phyloP scores from a whole-genome alignment of 2,888 invertebrate species.

The Acrocyrtus sp. region DNA sequence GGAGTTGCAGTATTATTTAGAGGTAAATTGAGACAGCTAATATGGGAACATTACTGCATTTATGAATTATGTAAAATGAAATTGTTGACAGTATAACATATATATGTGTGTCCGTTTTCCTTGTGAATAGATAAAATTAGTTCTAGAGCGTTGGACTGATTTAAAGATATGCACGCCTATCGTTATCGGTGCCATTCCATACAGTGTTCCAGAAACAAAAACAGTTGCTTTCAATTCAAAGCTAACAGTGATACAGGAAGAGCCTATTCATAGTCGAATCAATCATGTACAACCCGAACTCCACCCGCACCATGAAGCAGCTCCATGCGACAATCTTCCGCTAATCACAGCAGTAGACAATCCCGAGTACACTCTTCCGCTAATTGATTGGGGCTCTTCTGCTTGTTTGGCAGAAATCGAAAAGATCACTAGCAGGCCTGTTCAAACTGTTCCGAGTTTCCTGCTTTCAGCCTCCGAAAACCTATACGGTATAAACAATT shows the following conservation, averaged over 20 bases:
- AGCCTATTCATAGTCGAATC: background rate
- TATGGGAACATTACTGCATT: too few relatives aligned
- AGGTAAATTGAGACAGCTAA: constrained; percentile 23
- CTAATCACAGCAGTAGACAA: constrained; percentile 5
- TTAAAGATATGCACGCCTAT: constrained; percentile 45
- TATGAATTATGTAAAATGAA: too few relatives aligned
- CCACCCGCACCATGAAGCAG: background rate
- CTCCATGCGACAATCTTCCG: constrained; percentile 10
- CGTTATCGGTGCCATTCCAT: constrained; percentile 33
- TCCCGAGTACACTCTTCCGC: constrained; percentile 24
- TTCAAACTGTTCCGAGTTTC: constrained; percentile 42
- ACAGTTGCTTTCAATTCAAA: background rate
- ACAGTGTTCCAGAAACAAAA: constrained; percentile 18
- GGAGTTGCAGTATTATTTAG: constrained; percentile 46
- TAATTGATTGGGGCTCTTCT: constrained; percentile 40
- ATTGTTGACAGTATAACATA: too few relatives aligned
- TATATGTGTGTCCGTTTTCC: too few relatives aligned
- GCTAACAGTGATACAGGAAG: constrained; percentile 6
- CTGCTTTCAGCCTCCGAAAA: constrained; percentile 41
- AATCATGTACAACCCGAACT: background rate
- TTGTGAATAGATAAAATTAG: constrained; percentile 49
- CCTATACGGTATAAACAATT: constrained; percentile 20
- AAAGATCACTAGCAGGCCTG: constrained; percentile 37
- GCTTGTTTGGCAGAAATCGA: constrained; percentile 43
- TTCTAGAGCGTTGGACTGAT: constrained; percentile 44